Base-by-base conservation (phyloP, 2,888 invertebrate species). In the Lampropteryx suffumata region DNA sequence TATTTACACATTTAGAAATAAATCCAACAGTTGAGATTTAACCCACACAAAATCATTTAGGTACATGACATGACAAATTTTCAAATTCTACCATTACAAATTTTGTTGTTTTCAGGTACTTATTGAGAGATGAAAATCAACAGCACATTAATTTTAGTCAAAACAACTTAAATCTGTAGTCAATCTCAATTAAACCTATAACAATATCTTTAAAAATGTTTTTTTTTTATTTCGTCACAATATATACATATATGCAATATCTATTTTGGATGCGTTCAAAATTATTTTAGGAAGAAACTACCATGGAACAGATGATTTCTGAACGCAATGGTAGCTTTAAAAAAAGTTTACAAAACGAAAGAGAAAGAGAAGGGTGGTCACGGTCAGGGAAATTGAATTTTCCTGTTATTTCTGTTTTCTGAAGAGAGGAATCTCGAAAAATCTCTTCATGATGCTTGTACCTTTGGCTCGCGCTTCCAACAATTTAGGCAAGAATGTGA, bases 401-500 rank as follows among this genome's bases (percentile, higher is more conserved):
- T 69, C 64, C 60, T 56, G 55, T 55, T 56, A 66, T 65, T 60
- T 59, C 36, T 50, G 47, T 62, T 61, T 57, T 42, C 42, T 27
- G 21, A 21, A 21, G 2, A 42, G 41, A 24, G 42, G 42, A 57
- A 60, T 55, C 57, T 55, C 43, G 14, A 28, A 40, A 54, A 57
- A 59, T 59, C 51, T 49, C 17, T 17, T 17, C 65, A 85, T 79
- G 73, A 90, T 90, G 90, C 64, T 84, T 51, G 73, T 76, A 58
- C 81, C 88, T 29, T 55, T 89, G 48, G 74, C 84, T 62, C 85
- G 90, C 62, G 69, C 82, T 49, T 80, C 82, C 29, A 89, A 78
- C 66, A 81, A 71, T 59, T 63, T 88, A 29, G 84, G 89, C 58
- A 85, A 82, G 56, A 87, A 88, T 82, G 82, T 84, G 55, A 77